Base-by-base conservation (phyloP, 2,888 invertebrate species). In the Hyppa rectilinea region DNA sequence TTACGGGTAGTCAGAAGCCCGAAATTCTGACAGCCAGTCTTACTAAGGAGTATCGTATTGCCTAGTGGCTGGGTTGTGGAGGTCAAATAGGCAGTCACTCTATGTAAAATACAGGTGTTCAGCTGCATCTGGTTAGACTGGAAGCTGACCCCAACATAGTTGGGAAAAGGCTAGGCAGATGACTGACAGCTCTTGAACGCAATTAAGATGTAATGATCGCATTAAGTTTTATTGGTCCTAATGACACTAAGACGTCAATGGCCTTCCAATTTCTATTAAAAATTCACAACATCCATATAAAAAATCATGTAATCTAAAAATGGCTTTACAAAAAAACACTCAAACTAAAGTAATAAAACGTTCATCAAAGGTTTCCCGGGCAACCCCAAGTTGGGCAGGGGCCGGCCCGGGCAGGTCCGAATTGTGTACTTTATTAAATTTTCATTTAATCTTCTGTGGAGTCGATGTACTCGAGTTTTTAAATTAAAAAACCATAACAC, bases 341-440 rank as follows among this genome's bases (percentile, higher is more conserved):
- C 9, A 38, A 58, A 76, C 36, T 72, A 49, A 49, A 47, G 29
- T 56, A 71, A 75, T 45, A 77, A 76, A 62, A 62, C 23, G 59
- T 29, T n/a, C 31, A 59, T 71, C 58, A 65, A 71, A 80, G 80
- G 70, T 65, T 70, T 53, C 58, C 45, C 31, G 38, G 52, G 70
- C 64, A 70, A 61, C 45, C 31, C 50, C 12, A 34, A 55, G n/a
- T 61, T 34, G n/a, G 52, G 29, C 45, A 60, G 2, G 23, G 31
- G 45, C 17, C 17, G 56, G 29, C 23, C 17, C 45, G 34, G 23
- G 40, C 20, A 23, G 12, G 14, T 26, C 14, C 7, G 43, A 55
- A 79, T 62, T 60, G 45, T 64, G 36, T 29, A 43, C 47, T 71
- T 80, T 74, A 83, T 83, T 58, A 82, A 81, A 81, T 81, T 76